Evolutionary conservation across 1,140 invertebrate species (phyloP).

Genomic region (fruit fly (Drosophila melanogaster)): DNA sequence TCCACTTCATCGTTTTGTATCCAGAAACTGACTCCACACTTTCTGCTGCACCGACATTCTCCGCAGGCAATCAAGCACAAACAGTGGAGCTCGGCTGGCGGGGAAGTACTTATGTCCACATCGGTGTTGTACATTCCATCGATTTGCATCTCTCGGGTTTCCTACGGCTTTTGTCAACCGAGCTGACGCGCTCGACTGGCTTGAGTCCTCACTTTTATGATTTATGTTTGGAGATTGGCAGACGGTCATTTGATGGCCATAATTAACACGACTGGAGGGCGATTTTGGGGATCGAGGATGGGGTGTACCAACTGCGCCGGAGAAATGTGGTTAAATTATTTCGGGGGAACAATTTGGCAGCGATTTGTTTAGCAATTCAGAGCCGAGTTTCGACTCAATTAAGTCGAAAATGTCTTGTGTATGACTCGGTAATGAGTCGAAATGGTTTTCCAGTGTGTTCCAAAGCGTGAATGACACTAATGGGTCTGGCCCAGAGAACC

Average conservation of each 20-base stretch:
- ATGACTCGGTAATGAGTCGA: constrained; percentile 47
- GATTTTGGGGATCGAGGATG: constrained; percentile 16
- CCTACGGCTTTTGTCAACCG: constrained; percentile 66
- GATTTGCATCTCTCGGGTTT: constrained; percentile 71
- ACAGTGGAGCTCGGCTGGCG: constrained; percentile 31
- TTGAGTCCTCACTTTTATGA: constrained; percentile 68
- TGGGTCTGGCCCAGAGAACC: constrained; percentile 51
- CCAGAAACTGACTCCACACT: constrained; percentile 30
- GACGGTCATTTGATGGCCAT: constrained; percentile 33
- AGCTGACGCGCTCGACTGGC: constrained; percentile 44
- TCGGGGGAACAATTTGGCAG: constrained; percentile 37
- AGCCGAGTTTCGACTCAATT: constrained; percentile 40
- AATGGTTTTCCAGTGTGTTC: constrained; percentile 45
- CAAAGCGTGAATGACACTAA: constrained; percentile 61
- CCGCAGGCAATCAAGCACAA: constrained; percentile 71
- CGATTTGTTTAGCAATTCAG: constrained; percentile 59
- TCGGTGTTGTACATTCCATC: constrained; percentile 26
- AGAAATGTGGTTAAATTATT: constrained; percentile 55
- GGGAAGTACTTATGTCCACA: constrained; percentile 6
- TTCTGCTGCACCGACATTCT: constrained; percentile 64
- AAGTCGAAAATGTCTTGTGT: constrained; percentile 58
- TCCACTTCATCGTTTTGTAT: constrained; percentile 7
- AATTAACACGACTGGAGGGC: constrained; percentile 50
- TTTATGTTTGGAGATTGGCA: constrained; percentile 52
- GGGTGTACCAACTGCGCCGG: not conserved